A percentile compares a stretch with the other conserved stretches of the same genome.
These are phyloP conservation scores for Arvicanthis niloticus DNA, from an alignment of 2,113 vertebrate species.

Conservation along the genomic window DNA sequence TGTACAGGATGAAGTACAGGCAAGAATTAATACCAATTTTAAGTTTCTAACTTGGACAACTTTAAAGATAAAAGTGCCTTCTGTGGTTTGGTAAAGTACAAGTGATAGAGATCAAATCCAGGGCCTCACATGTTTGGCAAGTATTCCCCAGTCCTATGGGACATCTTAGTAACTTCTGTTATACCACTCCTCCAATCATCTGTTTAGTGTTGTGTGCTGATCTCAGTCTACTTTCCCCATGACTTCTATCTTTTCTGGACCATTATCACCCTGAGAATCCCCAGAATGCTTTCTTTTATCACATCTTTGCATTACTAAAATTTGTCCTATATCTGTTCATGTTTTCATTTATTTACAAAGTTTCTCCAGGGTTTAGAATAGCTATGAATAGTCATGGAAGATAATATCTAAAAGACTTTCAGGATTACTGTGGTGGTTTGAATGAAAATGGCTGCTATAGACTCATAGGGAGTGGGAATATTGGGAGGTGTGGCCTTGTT, in stretches of 20 bases:
- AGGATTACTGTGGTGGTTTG: no score
- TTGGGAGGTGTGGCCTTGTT: no score
- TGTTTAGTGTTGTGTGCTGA: neutral
- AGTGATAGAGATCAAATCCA: neutral
- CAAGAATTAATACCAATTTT: neutral
- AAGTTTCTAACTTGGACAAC: neutral
- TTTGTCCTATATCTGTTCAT: neutral
- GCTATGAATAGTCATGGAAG: neutral
- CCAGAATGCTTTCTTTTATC: neutral
- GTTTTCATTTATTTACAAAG: neutral
- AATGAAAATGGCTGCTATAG: no score
- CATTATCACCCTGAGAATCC: neutral
- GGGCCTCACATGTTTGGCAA: neutral
- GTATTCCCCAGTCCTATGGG: neutral
- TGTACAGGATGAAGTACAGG: neutral
- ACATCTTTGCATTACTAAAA: neutral
- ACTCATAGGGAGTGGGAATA: no score
- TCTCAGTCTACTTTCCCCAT: neutral
- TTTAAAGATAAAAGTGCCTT: neutral
- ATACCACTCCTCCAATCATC: no score
- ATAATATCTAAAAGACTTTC: no score
- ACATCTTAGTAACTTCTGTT: neutral
- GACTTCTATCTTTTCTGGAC: neutral
- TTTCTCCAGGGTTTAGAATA: neutral
- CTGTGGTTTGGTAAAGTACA: neutral